Evolutionary conservation across 2,113 vertebrate genomes (phyloP).

Genomic region (Herpailurus yagouaroundi): DNA sequence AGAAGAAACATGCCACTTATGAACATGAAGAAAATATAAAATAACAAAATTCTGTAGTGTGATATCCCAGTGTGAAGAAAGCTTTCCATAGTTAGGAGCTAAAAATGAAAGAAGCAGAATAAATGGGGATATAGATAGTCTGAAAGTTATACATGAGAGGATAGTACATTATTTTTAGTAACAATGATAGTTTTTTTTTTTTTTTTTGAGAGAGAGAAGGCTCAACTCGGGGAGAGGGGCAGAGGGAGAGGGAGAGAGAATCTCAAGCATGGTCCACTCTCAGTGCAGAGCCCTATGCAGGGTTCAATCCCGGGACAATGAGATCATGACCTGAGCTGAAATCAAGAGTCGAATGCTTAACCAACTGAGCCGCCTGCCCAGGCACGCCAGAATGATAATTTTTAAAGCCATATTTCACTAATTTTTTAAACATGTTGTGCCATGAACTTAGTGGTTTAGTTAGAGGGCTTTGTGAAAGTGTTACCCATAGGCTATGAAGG

Average conservation of each 20-base stretch:
- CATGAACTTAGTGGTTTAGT: not conserved
- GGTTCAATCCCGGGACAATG: too few relatives aligned
- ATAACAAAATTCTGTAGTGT: not conserved
- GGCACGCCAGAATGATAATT: not conserved
- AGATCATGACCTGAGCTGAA: too few relatives aligned
- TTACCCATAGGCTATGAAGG: not conserved
- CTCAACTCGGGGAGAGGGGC: too few relatives aligned
- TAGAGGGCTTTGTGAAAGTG: not conserved
- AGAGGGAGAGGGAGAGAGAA: too few relatives aligned
- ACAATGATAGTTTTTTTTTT: not conserved
- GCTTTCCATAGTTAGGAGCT: not conserved
- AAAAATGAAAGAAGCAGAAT: not conserved
- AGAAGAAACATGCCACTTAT: not conserved
- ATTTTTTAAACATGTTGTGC: not conserved
- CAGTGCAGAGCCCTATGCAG: too few relatives aligned
- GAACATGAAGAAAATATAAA: not conserved
- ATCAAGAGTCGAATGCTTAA: too few relatives aligned
- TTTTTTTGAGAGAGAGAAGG: too few relatives aligned
- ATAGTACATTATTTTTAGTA: not conserved
- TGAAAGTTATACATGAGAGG: not conserved
- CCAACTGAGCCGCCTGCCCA: too few relatives aligned
- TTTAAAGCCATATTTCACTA: not conserved
- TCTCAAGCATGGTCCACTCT: too few relatives aligned
- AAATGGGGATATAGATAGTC: not conserved
- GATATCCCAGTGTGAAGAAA: not conserved